These are phyloP conservation scores for Tromatobia lineatoria DNA, from an alignment of 2,888 invertebrate genomes.

Conservation along the genomic window DNA sequence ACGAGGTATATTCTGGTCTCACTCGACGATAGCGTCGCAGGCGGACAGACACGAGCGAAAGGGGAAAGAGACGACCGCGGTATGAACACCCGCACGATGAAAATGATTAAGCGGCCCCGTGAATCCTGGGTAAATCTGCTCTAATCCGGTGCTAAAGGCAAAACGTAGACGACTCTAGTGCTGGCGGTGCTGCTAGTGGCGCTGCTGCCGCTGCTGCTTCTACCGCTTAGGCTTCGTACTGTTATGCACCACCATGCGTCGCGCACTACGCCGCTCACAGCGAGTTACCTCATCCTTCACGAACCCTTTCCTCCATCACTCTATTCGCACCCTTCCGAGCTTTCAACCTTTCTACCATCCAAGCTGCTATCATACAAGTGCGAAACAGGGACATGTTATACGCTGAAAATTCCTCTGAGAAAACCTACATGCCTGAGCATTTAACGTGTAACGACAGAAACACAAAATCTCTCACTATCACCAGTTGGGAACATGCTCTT, in stretches of 20 bases:
- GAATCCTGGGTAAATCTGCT: slow-evolving; percentile 81
- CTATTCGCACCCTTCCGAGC: slow-evolving; percentile 31
- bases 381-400: slow-evolving; percentile 57
- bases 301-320: slow-evolving; percentile 22
- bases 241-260: slow-evolving; percentile 28
- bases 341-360: slow-evolving; percentile 16
- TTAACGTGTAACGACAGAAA: slow-evolving; percentile 50
- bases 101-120: slow-evolving; percentile 83
- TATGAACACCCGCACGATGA: slow-evolving; percentile 75
- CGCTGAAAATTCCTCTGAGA: slow-evolving; percentile 45
- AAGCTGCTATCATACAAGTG: slow-evolving; percentile 67
- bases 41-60: slow-evolving; percentile 50
- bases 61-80: slow-evolving; percentile 26
- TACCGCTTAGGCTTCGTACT: slow-evolving; percentile 11
- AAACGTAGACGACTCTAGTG: slow-evolving; percentile 80
- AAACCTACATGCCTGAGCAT: background rate
- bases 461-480: slow-evolving; percentile 18
- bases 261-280: slow-evolving; percentile 2
- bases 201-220: slow-evolving; percentile 31
- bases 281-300: slow-evolving; percentile 21
- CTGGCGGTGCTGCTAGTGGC: slow-evolving; percentile 45
- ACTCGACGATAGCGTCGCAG: slow-evolving; percentile 55
- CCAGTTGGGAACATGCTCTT: background rate
- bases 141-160: slow-evolving; percentile 83
- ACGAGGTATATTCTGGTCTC: slow-evolving; percentile 68